Evolutionary conservation across 2,797 vertebrate species (phyloP).

Genomic region (Chloroceryle inda): DNA sequence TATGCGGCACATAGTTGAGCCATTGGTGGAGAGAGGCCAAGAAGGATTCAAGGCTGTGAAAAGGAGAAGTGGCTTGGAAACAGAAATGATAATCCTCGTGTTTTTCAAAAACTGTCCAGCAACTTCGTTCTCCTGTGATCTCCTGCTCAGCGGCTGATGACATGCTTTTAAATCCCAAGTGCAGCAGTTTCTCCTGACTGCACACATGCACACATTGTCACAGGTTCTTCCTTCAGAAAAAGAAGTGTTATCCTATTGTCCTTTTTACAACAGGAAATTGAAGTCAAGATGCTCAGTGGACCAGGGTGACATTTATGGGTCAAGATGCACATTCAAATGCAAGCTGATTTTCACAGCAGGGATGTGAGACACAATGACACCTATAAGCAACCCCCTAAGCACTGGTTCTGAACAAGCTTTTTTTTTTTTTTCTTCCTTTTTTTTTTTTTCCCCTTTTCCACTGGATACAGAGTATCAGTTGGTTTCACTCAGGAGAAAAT

Average conservation of each 20-base stretch:
- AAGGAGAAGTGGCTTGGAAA: conserved; percentile 74
- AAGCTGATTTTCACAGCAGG: conserved; percentile 81
- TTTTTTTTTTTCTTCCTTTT: background rate
- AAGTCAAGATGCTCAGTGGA: conserved; percentile 81
- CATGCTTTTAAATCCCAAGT: conserved; percentile 70
- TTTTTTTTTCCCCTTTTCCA: background rate
- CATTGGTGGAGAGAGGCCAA: background rate
- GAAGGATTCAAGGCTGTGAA: conserved; percentile 53
- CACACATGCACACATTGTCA: conserved; percentile 68
- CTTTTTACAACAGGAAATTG: conserved; percentile 80
- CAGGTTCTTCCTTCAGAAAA: conserved; percentile 47
- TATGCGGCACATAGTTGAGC: background rate
- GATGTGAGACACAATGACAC: conserved; percentile 79
- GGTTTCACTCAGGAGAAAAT: conserved; percentile 48
- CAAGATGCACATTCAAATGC: conserved; percentile 82
- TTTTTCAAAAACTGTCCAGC: conserved; percentile 66
- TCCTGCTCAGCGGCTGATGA: conserved; percentile 61
- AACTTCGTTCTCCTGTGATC: conserved; percentile 67
- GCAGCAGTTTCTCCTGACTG: conserved; percentile 65
- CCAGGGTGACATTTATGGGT: conserved; percentile 83
- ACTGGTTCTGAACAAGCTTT: conserved; percentile 63
- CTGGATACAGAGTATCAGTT: conserved; percentile 12
- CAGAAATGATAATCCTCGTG: conserved; percentile 65
- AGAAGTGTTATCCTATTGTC: conserved; percentile 74
- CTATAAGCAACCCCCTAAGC: conserved; percentile 74